Evolutionary conservation across 2,888 invertebrate species (phyloP), one percentile per base, ranked within the genome.

Genomic region (Diadegma fenestrale): DNA sequence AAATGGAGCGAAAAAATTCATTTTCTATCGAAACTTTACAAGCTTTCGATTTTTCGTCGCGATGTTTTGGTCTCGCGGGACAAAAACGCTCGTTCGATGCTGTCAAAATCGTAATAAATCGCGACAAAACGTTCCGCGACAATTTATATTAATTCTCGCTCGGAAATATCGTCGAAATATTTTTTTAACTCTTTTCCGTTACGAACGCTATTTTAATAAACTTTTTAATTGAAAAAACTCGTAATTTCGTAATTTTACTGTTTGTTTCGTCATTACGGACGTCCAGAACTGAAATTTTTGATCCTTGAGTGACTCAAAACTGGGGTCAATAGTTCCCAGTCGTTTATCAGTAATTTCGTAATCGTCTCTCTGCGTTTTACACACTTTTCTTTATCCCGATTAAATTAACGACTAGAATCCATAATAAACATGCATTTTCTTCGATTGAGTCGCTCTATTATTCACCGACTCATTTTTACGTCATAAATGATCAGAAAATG

Each of bases 261-360:
- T 22, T 45, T 12, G 26, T 75, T 45, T n/a, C 6, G 2, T 41
- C 26, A 61, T 43, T 41, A 22, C 43, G 26, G 7, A 2, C 0
- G 19, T 26, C 26, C 4, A 26, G 8, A 10, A 6, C 19, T 68
- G 45, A 45, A 45, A 45, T 30, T 63, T n/a, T 5, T n/a, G 8
- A 17, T 63, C 0, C 12, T 0, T 8, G 0, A 17, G 14, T 7
- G n/a, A 30, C 19, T 30, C 43, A 61, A 30, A 30, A 26, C 17
- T 45, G 10, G 37, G 64, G 37, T 61, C 69, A 61, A 69, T 48
- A 69, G 69, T 22, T 41, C 68, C 14, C 10, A 69, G 33, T 30
- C n/a, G 33, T 61, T 69, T 45, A 78, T 78, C 45, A 12, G 19
- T 45, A 30, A 43, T 78, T 69, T 69, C 61, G 22, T 33, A 69